Evolutionary conservation across 2,113 vertebrate genomes (phyloP).

Genomic region (Sminthopsis crassicaudata): DNA sequence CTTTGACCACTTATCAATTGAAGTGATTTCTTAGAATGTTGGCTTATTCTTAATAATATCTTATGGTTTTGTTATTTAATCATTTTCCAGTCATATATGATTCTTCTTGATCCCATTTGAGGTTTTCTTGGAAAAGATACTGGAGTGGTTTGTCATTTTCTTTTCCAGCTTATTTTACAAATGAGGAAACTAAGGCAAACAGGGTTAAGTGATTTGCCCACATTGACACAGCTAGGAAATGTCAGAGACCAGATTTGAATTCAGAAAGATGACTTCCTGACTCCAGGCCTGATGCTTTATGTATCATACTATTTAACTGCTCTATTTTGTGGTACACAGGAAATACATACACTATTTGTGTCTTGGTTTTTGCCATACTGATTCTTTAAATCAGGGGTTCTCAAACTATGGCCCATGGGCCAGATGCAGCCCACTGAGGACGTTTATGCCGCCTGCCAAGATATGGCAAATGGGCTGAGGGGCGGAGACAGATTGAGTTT

Average conservation of each 20-base stretch:
- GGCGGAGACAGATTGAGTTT: no score
- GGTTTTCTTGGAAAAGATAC: background rate
- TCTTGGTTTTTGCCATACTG: background rate
- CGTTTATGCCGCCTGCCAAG: no score
- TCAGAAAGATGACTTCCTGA: background rate
- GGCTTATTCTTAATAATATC: background rate
- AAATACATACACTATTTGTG: background rate
- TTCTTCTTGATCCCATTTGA: background rate
- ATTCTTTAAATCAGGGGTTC: conserved; percentile 11
- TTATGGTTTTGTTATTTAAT: background rate
- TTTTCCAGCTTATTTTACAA: background rate
- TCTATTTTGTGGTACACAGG: background rate
- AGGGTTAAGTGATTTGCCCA: background rate
- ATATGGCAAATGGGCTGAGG: no score
- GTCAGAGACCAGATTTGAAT: background rate
- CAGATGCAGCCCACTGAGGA: no score
- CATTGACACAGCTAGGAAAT: background rate
- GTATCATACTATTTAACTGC: background rate
- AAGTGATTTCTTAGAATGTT: no score
- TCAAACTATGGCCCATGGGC: no score
- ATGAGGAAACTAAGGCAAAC: background rate
- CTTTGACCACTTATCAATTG: no score
- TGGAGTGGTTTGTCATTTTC: background rate
- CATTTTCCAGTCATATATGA: background rate
- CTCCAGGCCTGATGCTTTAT: background rate